Base-by-base conservation (phyloP, 2,113 vertebrate genomes). In the Trinectes maculatus region DNA sequence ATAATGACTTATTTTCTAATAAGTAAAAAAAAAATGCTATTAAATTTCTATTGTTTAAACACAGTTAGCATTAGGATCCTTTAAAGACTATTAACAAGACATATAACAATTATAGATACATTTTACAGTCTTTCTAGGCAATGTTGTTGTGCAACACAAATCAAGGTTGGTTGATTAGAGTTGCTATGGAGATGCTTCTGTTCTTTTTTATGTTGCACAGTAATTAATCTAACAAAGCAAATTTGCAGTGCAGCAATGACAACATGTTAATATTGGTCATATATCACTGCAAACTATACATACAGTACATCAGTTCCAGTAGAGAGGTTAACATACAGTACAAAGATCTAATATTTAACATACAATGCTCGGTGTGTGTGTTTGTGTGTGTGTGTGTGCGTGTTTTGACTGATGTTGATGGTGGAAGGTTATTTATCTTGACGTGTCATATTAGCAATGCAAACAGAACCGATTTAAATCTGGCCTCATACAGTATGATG, bases 401-500 rank as follows among this genome's bases (percentile, higher is more conserved):
- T n/a, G n/a, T n/a, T n/a, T n/a, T n/a, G n/a, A n/a, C n/a, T n/a
- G n/a, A n/a, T n/a, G n/a, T 2, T 7, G 33, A 36, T 25, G 6
- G 25, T 34, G 49, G 33, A 22, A 36, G 2, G 21, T 39, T 42
- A 26, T 18, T 39, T 42, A 26, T 18, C 24, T 48, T 44, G 29
- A 44, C 6, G 36, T 24, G 29, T 53, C 12, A 40, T 15, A 24
- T 73, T 31, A 63, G 39, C 10, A 29, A 19, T 51, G 18, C 49
- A 36, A 21, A 77, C 21, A 24, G 16, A 21, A 44, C 55, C 24
- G 55, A 54, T 69, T 51, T 49, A 57, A 43, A 42, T n/a, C 9
- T 15, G 12, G 11, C 48, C 46, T 66, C 33, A 5, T 12, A 21
- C 53, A 18, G 29, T 21, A 22, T 24, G 16, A 34, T 42, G 22